phyloP scores from a whole-genome alignment of 2,113 vertebrate species.

The Pipra filicauda region DNA sequence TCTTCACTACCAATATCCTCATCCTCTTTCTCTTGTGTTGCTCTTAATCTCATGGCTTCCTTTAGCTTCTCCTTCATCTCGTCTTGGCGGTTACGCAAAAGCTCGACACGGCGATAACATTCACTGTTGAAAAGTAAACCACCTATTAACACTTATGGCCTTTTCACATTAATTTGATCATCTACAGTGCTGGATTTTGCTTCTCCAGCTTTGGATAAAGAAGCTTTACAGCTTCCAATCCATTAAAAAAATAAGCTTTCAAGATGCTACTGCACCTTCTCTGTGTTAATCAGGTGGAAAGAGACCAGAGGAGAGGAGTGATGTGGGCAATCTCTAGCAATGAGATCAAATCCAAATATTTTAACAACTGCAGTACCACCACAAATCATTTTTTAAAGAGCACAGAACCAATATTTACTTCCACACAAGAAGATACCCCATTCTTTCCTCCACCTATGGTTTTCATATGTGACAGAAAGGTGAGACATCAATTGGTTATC shows the following conservation, averaged over 20 bases:
- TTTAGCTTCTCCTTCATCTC: constrained; percentile 76
- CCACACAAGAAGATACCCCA: neutral
- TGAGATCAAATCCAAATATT: neutral
- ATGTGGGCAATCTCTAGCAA: neutral
- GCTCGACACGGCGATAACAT: constrained; percentile 90
- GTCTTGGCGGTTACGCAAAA: constrained; percentile 86
- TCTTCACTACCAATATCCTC: constrained; percentile 79
- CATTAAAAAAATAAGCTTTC: neutral
- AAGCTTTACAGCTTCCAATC: neutral
- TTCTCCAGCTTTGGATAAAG: neutral
- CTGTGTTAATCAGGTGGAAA: neutral
- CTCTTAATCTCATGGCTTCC: constrained; percentile 60
- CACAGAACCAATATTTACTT: neutral
- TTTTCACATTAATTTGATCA: neutral
- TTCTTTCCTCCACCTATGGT: neutral
- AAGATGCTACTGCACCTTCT: neutral
- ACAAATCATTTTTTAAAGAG: neutral
- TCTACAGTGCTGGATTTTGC: neutral
- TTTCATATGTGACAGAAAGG: neutral
- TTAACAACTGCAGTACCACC: neutral
- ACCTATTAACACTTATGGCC: neutral
- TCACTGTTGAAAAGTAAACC: constrained; percentile 65
- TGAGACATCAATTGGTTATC: neutral
- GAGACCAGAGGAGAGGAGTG: neutral
- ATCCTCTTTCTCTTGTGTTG: constrained; percentile 69